Evolutionary conservation across 2,113 vertebrate genomes (phyloP).

Genomic region (Pangasianodon gigas): DNA sequence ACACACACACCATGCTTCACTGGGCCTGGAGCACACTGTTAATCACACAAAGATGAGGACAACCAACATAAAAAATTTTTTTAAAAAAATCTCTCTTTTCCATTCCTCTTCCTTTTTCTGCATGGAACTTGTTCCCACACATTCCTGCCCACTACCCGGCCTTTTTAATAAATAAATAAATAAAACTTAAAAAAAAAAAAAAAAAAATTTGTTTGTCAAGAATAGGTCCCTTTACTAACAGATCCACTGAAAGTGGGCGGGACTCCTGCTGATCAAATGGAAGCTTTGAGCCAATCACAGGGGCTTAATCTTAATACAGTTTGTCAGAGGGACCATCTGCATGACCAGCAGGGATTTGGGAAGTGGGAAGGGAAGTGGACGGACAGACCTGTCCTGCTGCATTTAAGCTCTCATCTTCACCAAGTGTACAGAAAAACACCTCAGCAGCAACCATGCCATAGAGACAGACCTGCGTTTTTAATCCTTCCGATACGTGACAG

Average conservation of each 20-base stretch:
- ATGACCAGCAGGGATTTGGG: constrained; percentile 43
- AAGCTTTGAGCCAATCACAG: constrained; percentile 34
- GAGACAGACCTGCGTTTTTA: not conserved
- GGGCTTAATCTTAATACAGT: constrained; percentile 37
- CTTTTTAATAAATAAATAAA: not conserved
- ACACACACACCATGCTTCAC: not conserved
- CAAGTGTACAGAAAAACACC: not conserved
- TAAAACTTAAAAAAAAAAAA: no score
- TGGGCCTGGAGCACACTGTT: not conserved
- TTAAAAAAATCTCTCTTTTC: not conserved
- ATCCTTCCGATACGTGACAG: not conserved
- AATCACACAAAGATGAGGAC: not conserved
- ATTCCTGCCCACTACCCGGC: not conserved
- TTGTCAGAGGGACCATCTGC: constrained; percentile 53
- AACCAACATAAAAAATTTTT: not conserved
- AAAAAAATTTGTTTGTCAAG: no score
- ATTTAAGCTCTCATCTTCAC: not conserved
- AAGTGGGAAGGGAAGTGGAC: constrained; percentile 19
- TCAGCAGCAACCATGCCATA: not conserved
- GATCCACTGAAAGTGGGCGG: constrained; percentile 39
- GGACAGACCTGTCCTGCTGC: constrained; percentile 14
- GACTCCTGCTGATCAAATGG: constrained; percentile 39
- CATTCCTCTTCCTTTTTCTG: not conserved
- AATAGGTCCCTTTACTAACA: not conserved
- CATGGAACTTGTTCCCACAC: not conserved